phyloP scores from a whole-genome alignment of 2,113 vertebrate genomes.

The Pongo abelii region DNA sequence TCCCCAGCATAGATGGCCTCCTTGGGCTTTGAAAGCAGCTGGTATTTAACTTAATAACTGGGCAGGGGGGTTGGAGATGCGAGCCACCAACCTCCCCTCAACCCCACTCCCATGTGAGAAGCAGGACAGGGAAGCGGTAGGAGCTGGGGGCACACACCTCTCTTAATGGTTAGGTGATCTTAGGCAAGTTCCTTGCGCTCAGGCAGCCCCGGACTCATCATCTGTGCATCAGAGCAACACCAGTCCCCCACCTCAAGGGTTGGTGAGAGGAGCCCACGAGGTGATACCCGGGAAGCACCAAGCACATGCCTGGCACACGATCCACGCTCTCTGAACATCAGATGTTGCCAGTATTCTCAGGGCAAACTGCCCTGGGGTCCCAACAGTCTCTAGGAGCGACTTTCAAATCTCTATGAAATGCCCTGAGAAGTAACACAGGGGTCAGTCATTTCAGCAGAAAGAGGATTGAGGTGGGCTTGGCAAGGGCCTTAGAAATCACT shows the following conservation, averaged over 20 bases:
- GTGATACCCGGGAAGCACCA: not conserved
- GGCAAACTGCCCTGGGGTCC: not conserved
- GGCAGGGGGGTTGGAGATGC: not conserved
- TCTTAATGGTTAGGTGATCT: not conserved
- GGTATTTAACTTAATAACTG: slow-evolving; percentile 11
- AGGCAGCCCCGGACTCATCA: not conserved
- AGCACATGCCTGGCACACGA: not conserved
- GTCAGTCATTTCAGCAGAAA: not conserved
- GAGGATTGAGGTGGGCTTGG: not conserved
- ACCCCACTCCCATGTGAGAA: not conserved
- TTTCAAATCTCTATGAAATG: not conserved
- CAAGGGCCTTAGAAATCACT: not conserved
- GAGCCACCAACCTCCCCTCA: not conserved
- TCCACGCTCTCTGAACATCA: not conserved
- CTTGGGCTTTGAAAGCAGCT: slow-evolving; percentile 28
- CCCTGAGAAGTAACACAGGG: not conserved
- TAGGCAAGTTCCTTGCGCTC: not conserved
- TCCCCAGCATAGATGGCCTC: not conserved
- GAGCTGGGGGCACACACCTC: not conserved
- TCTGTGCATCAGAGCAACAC: not conserved
- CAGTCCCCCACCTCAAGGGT: not conserved
- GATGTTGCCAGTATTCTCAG: not conserved
- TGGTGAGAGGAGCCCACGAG: fast-evolving
- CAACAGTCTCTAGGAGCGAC: not conserved
- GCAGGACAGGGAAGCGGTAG: not conserved